Conservation (phyloP, 1,140 invertebrate species). For the Anthonomus grandis region DNA sequence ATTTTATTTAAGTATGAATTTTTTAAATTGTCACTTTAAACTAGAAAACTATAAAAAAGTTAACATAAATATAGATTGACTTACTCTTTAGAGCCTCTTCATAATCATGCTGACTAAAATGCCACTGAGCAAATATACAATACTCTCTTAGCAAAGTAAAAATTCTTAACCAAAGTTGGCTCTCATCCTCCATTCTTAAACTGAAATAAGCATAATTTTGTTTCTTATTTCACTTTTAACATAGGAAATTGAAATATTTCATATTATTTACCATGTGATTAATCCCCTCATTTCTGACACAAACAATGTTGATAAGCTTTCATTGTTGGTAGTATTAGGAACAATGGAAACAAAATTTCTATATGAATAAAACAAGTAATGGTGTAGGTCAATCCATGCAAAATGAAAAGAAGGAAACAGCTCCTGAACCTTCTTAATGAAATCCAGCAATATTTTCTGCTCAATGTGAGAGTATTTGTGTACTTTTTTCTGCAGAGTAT, state of each 20-base stretch:
- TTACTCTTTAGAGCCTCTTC: conserved; percentile 18
- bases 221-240: background rate
- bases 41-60: no score
- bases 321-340: conserved; percentile 29
- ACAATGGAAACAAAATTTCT: conserved; percentile 36
- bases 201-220: conserved; percentile 9
- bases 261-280: conserved; percentile 26
- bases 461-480: conserved; percentile 27
- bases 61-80: no score
- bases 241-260: background rate
- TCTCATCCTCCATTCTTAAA: conserved; percentile 34
- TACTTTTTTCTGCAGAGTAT: conserved; percentile 15
- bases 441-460: conserved; percentile 36
- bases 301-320: conserved; percentile 32
- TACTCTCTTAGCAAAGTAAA: conserved; percentile 35
- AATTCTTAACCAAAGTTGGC: conserved; percentile 36
- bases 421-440: conserved; percentile 38
- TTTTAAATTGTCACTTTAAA: no score
- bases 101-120: conserved; percentile 28
- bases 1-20: no score
- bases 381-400: conserved; percentile 40
- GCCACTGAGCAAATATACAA: conserved; percentile 36
- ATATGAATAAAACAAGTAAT: conserved; percentile 43
- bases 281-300: conserved; percentile 36
- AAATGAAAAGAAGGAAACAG: conserved; percentile 31